Conservation (phyloP, 2,888 invertebrate genomes). For the Uloborus plumipes region DNA sequence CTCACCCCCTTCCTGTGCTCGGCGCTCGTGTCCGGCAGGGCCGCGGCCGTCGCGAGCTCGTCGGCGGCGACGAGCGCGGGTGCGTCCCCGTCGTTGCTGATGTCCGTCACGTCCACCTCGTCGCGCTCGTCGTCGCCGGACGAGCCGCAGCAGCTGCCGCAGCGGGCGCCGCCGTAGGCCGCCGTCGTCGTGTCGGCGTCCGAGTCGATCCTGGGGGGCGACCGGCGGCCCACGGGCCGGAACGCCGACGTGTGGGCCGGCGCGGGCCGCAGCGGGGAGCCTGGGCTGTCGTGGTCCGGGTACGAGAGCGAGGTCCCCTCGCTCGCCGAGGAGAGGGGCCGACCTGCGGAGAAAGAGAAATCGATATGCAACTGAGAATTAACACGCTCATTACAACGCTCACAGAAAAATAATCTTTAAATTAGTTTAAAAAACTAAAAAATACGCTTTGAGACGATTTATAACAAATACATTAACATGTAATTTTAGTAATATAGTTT, state of each 20-base stretch:
- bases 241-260: conserved; percentile 62
- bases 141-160: conserved; percentile 20
- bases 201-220: conserved; percentile 57
- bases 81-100: conserved; percentile 55
- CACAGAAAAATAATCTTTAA: no score
- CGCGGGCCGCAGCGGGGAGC: conserved; percentile 45
- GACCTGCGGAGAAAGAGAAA: conserved; percentile 24
- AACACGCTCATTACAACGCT: not conserved
- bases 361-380: not conserved
- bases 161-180: conserved; percentile 25
- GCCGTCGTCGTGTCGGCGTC: conserved; percentile 59
- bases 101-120: conserved; percentile 65
- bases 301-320: conserved; percentile 57
- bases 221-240: conserved; percentile 63
- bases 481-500: no score
- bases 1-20: conserved; percentile 32
- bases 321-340: conserved; percentile 60
- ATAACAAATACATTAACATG: no score
- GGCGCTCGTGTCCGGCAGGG: conserved; percentile 45
- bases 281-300: conserved; percentile 51
- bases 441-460: no score
- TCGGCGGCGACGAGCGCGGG: conserved; percentile 6
- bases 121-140: conserved; percentile 48
- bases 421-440: no score
- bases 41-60: conserved; percentile 23